phyloP scores from a whole-genome alignment of 2,888 invertebrate genomes.

The Ditylenchus weischeri region DNA sequence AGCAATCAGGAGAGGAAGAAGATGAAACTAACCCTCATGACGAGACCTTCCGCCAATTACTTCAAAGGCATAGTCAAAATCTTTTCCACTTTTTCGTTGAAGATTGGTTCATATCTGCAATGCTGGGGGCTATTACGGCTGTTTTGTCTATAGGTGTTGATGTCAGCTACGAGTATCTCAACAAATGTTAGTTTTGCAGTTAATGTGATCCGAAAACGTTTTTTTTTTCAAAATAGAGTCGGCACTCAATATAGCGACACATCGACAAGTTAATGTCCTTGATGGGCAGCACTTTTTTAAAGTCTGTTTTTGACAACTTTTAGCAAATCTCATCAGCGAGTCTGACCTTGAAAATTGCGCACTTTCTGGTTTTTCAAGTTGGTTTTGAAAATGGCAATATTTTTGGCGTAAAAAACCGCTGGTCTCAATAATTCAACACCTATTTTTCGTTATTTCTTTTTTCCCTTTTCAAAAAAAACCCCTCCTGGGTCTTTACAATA shows the following conservation, averaged over 20 bases:
- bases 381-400: background rate
- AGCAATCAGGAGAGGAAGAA: background rate
- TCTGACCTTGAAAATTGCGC: too few species aligned
- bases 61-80: conserved; percentile 44
- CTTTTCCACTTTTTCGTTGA: conserved; percentile 59
- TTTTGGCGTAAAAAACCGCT: background rate
- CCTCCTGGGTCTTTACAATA: too few species aligned
- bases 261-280: background rate
- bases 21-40: conserved; percentile 5
- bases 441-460: too few species aligned
- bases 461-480: too few species aligned
- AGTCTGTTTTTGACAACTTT: background rate
- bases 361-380: too few species aligned
- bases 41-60: conserved; percentile 8
- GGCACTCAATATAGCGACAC: background rate
- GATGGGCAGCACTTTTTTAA: background rate
- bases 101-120: conserved; percentile 62
- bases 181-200: conserved; percentile 46
- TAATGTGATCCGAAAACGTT: too few species aligned
- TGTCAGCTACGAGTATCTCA: conserved; percentile 54
- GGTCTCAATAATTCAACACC: too few species aligned
- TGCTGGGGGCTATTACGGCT: conserved; percentile 62
- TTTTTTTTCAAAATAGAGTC: background rate
- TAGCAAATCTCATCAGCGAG: too few species aligned
- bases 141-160: conserved; percentile 56